Conservation (phyloP, 2,888 invertebrate species). For the Entomobrya proxima region DNA sequence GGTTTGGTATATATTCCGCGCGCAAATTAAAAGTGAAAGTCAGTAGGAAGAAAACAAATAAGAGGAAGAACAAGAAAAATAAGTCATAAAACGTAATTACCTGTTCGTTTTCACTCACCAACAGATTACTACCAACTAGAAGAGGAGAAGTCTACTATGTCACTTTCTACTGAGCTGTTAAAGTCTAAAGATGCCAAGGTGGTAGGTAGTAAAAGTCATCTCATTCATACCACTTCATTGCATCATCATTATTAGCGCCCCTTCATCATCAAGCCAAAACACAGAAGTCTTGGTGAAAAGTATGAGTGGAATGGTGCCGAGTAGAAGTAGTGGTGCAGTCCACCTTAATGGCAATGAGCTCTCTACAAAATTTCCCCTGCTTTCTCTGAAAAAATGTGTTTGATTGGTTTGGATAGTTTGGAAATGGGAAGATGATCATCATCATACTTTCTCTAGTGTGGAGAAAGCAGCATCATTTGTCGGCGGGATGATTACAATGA, state of each 20-base stretch:
- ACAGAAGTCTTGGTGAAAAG: too few relatives aligned
- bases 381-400: too few relatives aligned
- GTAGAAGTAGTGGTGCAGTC: slow-evolving; percentile 12
- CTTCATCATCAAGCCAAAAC: slow-evolving; percentile 30
- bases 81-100: slow-evolving; percentile 26
- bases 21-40: slow-evolving; percentile 1
- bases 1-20: background rate
- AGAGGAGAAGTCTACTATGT: too few relatives aligned
- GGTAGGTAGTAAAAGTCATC: slow-evolving; percentile 8
- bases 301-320: too few relatives aligned
- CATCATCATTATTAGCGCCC: slow-evolving; percentile 24
- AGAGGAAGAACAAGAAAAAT: too few relatives aligned
- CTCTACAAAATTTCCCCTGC: slow-evolving; percentile 6
- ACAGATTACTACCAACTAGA: background rate
- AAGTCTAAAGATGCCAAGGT: background rate
- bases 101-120: slow-evolving; percentile 32
- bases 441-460: too few relatives aligned
- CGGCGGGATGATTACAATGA: too few relatives aligned
- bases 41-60: background rate
- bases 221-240: slow-evolving; percentile 28
- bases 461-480: too few relatives aligned
- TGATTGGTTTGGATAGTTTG: too few relatives aligned
- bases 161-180: too few relatives aligned
- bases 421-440: background rate
- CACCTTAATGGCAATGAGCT: slow-evolving; percentile 31